Evolutionary conservation across 2,113 vertebrate species (phyloP).

Genomic region (Ammospiza caudacuta): DNA sequence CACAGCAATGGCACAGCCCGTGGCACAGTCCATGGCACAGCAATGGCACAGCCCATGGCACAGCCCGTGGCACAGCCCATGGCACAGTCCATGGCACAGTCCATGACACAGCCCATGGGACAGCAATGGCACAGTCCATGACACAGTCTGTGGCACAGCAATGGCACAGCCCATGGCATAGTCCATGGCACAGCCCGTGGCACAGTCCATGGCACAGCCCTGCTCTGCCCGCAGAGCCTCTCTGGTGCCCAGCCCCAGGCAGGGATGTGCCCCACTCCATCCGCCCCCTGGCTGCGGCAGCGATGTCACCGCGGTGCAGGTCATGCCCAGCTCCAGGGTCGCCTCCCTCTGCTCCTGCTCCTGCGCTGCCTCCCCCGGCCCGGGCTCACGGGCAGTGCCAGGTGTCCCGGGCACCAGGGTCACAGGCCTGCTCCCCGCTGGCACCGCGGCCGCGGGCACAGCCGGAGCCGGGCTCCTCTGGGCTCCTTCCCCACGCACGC

Average conservation of each 20-base stretch:
- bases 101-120: neutral
- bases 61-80: neutral
- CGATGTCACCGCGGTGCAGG: fast-evolving
- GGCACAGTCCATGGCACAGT: too few relatives aligned
- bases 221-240: neutral
- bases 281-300: fast-evolving
- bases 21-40: too few relatives aligned
- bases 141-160: neutral
- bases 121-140: neutral
- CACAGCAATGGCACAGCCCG: neutral
- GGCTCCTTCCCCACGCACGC: neutral
- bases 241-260: fast-evolving
- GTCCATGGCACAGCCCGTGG: neutral
- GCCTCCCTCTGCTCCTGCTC: neutral
- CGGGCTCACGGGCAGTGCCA: neutral
- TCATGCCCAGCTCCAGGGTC: fast-evolving
- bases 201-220: neutral
- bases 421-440: neutral
- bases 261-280: neutral
- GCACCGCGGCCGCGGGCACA: neutral
- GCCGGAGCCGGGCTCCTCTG: neutral
- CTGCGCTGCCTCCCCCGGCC: neutral
- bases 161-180: neutral
- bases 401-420: fast-evolving
- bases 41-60: neutral